Base-by-base conservation (phyloP, 2,113 vertebrate genomes). In the Pontoporia blainvillei region DNA sequence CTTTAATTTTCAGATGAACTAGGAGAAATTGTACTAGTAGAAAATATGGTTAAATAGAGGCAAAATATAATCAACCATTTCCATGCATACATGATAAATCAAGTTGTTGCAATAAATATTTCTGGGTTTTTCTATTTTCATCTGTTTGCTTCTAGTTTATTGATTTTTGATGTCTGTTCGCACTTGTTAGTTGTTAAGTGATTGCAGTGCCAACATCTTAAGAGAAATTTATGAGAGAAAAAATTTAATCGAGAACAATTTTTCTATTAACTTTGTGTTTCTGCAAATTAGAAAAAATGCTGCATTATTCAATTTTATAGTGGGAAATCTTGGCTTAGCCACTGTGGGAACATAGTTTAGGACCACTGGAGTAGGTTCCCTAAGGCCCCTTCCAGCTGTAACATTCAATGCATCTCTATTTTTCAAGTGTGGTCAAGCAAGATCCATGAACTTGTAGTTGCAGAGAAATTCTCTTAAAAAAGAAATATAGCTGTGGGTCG, bases 401-500 rank as follows among this genome's bases (percentile, higher is more conserved):
- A 46, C 29, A 84, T 79, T 86, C 64, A 27, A 8, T 62, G 78
- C 9, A n/a, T 91, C 39, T 83, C 34, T 46, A 31, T 79, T 93
- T 76, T 83, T 71, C 8, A 93, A 52, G 23, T 69, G 23, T 59
- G 67, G 34, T 49, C 72, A 84, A 86, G 10, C 20, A 81, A 90
- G 67, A 59, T 62, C 49, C 34, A 41, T 72, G 23, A 14, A 54
- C 23, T 83, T 10, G 72, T 29, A 89, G 10, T 64, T 62, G 17
- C 46, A 78, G 27, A 86, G 14, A 84, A 71, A 78, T 75, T 71
- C 39, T 95, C 36, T 79, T 83, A 79, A 44, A 96, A 93, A 91
- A 31, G 41, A 86, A 93, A 76, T 85, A 27, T 25, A 90, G 31
- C 44, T 79, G 8, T 79, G 44, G 25, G 31, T 6, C 15, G 62